Conservation (phyloP, 2,888 invertebrate species). For the Drosophila lacicola region DNA sequence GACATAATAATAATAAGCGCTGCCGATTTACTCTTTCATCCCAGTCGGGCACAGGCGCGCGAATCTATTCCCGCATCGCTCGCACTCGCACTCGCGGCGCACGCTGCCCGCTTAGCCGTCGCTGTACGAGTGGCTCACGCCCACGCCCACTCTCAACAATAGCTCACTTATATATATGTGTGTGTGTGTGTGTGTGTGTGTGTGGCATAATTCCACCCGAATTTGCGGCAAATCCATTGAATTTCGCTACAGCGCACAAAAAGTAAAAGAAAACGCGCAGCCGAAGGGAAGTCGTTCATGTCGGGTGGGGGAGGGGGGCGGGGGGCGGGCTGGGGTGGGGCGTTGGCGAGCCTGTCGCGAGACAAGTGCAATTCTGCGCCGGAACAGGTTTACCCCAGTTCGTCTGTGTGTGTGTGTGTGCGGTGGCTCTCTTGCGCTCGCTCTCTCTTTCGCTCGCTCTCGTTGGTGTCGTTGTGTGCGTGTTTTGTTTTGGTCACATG, state of each 20-base stretch:
- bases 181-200: constrained; percentile 36
- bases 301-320: not conserved
- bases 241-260: constrained; percentile 77
- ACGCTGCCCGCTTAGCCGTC: constrained; percentile 40
- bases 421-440: constrained; percentile 45
- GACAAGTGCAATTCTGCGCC: constrained; percentile 77
- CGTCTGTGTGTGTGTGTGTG: constrained; percentile 6
- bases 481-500: constrained; percentile 83
- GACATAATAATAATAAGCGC: constrained; percentile 66
- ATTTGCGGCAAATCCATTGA: constrained; percentile 80
- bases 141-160: constrained; percentile 71
- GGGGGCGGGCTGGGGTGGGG: constrained; percentile 2
- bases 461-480: constrained; percentile 50
- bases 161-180: constrained; percentile 13
- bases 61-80: constrained; percentile 63
- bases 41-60: constrained; percentile 66
- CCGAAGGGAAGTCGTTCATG: constrained; percentile 52
- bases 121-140: constrained; percentile 58
- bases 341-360: constrained; percentile 46
- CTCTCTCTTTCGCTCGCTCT: constrained; percentile 31
- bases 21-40: constrained; percentile 80
- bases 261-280: constrained; percentile 70
- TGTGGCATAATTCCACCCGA: constrained; percentile 81
- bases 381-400: constrained; percentile 69
- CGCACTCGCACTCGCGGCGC: constrained; percentile 60